Evolutionary conservation across 2,888 invertebrate genomes (phyloP).

Genomic region (Bellardia pandia): DNA sequence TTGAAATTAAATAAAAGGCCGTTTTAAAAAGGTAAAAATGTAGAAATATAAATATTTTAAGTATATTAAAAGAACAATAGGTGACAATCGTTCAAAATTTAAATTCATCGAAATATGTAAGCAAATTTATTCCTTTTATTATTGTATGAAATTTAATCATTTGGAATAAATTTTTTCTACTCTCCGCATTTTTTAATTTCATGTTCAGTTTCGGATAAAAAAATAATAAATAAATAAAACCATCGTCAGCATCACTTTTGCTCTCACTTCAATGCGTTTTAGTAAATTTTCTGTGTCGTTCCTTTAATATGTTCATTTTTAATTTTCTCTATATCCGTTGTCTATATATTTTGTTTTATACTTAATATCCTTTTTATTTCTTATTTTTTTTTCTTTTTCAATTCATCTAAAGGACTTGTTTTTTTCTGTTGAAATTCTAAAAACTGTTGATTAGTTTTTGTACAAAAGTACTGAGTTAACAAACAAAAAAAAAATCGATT

Average conservation of each 20-base stretch:
- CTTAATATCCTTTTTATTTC: conserved; percentile 49
- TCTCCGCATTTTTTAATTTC: background rate
- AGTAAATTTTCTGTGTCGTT: conserved; percentile 3
- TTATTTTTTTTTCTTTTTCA: background rate
- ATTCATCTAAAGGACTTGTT: background rate
- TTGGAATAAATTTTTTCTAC: background rate
- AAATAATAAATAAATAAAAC: background rate
- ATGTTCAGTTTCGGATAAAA: no score
- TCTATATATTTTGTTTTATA: conserved; percentile 35
- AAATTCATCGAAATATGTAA: no score
- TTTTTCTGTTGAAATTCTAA: conserved; percentile 1
- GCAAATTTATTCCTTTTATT: background rate
- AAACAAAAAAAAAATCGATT: conserved; percentile 45
- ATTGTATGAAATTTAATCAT: background rate
- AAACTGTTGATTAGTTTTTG: conserved; percentile 42
- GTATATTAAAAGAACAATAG: no score
- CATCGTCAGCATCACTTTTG: background rate
- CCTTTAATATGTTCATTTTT: conserved; percentile 7
- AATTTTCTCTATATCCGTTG: conserved; percentile 56
- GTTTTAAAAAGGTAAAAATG: no score
- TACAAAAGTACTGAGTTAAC: conserved; percentile 28
- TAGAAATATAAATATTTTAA: no score
- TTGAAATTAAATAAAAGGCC: no score
- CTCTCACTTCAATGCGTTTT: background rate
- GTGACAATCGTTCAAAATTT: no score